Evolutionary conservation across 1,140 invertebrate genomes (phyloP).

Genomic region (Galleria mellonella): DNA sequence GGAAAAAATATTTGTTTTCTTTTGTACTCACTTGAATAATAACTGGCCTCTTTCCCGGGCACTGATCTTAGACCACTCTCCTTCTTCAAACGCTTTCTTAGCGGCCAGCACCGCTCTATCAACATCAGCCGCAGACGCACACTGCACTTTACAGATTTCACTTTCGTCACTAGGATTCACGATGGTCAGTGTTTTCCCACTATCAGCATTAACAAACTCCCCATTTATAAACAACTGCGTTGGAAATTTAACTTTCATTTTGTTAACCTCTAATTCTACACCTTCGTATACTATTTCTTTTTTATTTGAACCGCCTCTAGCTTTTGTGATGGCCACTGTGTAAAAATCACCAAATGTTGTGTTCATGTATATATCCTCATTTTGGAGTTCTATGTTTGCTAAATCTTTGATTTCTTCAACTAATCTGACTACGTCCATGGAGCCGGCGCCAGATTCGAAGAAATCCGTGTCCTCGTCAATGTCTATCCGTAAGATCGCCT

Average conservation of each 20-base stretch:
- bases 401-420: constrained; percentile 95
- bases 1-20: not conserved
- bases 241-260: constrained; percentile 88
- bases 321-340: constrained; percentile 78
- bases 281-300: constrained; percentile 81
- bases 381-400: constrained; percentile 85
- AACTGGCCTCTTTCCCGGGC: constrained; percentile 86
- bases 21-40: constrained; percentile 77
- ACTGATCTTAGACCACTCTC: constrained; percentile 92
- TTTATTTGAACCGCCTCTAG: constrained; percentile 75
- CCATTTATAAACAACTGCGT: constrained; percentile 95
- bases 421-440: constrained; percentile 96
- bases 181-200: constrained; percentile 77
- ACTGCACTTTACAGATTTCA: constrained; percentile 86
- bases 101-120: constrained; percentile 91
- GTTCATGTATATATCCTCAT: constrained; percentile 95
- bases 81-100: constrained; percentile 89
- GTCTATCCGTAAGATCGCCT: constrained; percentile 86
- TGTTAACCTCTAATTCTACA: constrained; percentile 86
- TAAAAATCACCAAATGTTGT: constrained; percentile 90
- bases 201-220: constrained; percentile 87
- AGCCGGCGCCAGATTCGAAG: constrained; percentile 92
- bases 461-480: constrained; percentile 91
- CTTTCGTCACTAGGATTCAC: constrained; percentile 92
- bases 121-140: constrained; percentile 86